Percentiles rank a stretch among this genome's conserved stretches.
Conservation (phyloP, 2,113 vertebrate species). For the Macquaria australasica region DNA sequence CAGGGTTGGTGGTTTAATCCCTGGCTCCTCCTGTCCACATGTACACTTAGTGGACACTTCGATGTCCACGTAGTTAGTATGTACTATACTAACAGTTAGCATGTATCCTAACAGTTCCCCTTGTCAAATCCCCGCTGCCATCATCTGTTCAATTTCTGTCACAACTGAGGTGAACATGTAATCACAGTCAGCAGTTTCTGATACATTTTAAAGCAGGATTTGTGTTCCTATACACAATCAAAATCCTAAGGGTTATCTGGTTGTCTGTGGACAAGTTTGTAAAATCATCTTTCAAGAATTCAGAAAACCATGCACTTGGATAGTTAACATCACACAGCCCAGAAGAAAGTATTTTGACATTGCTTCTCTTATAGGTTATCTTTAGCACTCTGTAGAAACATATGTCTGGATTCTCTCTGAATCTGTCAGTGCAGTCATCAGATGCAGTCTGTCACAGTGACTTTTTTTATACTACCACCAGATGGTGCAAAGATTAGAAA, state of each 20-base stretch:
- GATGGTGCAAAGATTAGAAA: not conserved
- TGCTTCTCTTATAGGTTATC: not conserved
- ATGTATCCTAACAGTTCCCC: too few relatives aligned
- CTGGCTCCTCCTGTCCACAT: too few relatives aligned
- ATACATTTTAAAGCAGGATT: too few relatives aligned
- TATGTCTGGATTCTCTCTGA: not conserved
- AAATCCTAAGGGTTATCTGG: not conserved
- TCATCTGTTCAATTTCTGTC: too few relatives aligned
- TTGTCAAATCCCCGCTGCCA: too few relatives aligned
- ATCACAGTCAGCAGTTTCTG: too few relatives aligned
- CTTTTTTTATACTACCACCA: not conserved
- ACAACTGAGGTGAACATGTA: too few relatives aligned
- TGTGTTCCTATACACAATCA: not conserved
- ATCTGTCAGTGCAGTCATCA: not conserved
- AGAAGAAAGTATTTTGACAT: not conserved
- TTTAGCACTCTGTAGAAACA: not conserved
- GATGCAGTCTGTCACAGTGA: not conserved
- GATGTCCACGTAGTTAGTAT: too few relatives aligned
- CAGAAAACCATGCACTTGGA: not conserved
- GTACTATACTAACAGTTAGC: too few relatives aligned
- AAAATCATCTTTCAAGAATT: not conserved
- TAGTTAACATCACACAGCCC: not conserved
- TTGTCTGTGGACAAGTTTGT: not conserved
- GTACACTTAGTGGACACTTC: too few relatives aligned
- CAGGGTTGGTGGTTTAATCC: too few relatives aligned